Evolutionary conservation across 2,113 vertebrate genomes (phyloP).

Genomic region (Piprites chloris): DNA sequence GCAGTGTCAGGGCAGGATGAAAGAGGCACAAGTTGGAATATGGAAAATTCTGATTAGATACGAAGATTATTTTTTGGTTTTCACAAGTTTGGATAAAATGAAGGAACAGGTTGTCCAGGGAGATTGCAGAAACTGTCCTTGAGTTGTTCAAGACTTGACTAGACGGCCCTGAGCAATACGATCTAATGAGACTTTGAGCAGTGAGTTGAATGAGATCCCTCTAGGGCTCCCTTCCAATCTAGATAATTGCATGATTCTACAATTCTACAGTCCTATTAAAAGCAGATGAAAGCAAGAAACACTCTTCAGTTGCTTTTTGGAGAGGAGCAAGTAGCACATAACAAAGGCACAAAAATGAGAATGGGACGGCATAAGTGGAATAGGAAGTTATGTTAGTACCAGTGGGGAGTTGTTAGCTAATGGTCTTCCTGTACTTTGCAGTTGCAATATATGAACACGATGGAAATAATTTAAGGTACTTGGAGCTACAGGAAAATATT

Average conservation of each 20-base stretch:
- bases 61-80: background rate
- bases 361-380: background rate
- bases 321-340: background rate
- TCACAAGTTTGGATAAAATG: background rate
- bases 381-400: background rate
- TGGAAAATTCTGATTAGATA: background rate
- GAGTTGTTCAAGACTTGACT: background rate
- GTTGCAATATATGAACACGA: accelerated
- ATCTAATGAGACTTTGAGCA: background rate
- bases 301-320: background rate
- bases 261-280: background rate
- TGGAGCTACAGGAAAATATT: background rate
- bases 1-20: background rate
- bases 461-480: background rate
- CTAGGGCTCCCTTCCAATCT: background rate
- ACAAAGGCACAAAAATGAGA: background rate
- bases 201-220: background rate
- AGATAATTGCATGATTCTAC: background rate
- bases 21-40: background rate
- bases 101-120: background rate
- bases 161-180: background rate
- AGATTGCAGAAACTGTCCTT: background rate
- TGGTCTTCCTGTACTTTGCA: background rate
- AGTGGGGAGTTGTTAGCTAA: background rate
- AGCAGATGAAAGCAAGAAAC: background rate